Conservation (phyloP, 2,113 vertebrate genomes). For the Oxyruncus cristatus region DNA sequence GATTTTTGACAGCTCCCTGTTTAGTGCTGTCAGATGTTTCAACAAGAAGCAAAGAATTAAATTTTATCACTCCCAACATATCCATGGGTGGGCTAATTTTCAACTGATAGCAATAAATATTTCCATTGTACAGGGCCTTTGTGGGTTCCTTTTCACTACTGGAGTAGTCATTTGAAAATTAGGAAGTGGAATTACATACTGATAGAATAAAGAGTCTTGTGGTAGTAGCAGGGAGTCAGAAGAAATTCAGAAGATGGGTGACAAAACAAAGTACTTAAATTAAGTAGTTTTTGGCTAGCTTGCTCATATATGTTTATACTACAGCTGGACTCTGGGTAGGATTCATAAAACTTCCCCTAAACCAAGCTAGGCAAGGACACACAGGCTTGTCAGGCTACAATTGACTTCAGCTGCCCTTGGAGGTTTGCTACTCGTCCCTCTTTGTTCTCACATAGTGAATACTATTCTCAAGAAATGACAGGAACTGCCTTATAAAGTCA, state of each 20-base stretch:
- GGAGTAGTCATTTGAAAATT: not conserved
- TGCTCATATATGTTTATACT: not conserved
- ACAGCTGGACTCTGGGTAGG: not conserved
- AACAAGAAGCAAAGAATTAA: not conserved
- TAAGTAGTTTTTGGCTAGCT: not conserved
- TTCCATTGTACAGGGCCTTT: not conserved
- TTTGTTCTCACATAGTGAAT: not conserved
- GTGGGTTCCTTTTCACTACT: not conserved
- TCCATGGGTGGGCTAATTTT: conserved; percentile 7
- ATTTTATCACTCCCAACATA: not conserved
- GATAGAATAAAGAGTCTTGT: not conserved
- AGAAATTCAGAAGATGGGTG: not conserved
- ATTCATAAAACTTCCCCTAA: not conserved
- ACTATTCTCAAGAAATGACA: not conserved
- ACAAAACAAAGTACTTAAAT: not conserved
- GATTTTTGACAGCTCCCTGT: not conserved
- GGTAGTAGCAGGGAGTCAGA: not conserved
- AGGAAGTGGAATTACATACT: not conserved
- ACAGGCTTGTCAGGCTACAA: not conserved
- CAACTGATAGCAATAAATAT: conserved; percentile 5
- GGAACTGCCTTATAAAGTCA: not conserved
- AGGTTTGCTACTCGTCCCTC: not conserved
- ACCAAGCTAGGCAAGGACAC: not conserved
- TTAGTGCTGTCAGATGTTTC: not conserved
- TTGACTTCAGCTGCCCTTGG: not conserved